A percentile compares a stretch with the other conserved stretches of the same genome.
These are phyloP conservation scores for Paratilapia polleni DNA, from an alignment of 2,113 vertebrate genomes.

Conservation along the genomic window DNA sequence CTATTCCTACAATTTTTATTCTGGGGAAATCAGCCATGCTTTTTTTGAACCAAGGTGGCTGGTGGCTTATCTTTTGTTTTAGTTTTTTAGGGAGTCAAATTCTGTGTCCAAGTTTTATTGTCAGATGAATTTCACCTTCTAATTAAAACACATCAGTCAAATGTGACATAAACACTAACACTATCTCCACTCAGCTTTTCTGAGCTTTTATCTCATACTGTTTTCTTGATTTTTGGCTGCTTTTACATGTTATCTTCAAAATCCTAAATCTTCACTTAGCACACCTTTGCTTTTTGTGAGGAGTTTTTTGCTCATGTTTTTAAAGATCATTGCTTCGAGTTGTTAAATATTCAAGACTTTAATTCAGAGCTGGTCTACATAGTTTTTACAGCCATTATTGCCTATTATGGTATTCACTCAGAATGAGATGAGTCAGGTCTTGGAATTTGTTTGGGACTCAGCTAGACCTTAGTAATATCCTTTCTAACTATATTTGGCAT, in stretches of 20 bases:
- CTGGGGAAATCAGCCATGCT: neutral
- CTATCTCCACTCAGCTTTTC: neutral
- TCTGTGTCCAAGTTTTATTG: neutral
- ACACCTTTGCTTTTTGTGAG: neutral
- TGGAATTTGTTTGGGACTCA: slow-evolving; percentile 10
- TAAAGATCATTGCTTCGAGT: neutral
- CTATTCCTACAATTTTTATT: neutral
- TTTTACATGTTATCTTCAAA: neutral
- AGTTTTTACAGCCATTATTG: neutral
- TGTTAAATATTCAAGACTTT: neutral
- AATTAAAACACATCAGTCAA: slow-evolving; percentile 27
- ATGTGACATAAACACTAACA: neutral
- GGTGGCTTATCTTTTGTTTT: slow-evolving; percentile 27
- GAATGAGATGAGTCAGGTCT: slow-evolving; percentile 2
- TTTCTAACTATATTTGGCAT: slow-evolving; percentile 6
- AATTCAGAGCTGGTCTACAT: neutral
- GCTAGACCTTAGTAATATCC: neutral
- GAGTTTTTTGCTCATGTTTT: fast-evolving
- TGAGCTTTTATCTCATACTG: neutral
- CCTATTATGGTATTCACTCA: neutral
- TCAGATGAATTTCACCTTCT: neutral
- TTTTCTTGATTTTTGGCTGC: neutral
- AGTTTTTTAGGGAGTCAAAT: slow-evolving; percentile 7
- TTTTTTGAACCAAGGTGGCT: neutral
- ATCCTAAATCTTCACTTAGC: neutral